phyloP scores from a whole-genome alignment of 2,888 invertebrate genomes.

The Drosophila percnosoma region DNA sequence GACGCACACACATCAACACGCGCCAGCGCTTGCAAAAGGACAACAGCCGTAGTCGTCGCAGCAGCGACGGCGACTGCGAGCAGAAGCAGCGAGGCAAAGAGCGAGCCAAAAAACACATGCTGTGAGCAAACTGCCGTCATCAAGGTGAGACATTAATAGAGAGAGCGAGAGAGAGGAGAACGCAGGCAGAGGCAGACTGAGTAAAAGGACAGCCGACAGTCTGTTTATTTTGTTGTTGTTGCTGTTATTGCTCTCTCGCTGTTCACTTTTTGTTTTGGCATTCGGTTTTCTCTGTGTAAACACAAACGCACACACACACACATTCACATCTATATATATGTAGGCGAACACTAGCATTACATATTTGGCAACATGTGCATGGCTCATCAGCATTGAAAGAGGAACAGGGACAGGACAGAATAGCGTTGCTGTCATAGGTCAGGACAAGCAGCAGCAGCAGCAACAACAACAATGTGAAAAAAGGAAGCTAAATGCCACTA shows the following conservation, averaged over 20 bases:
- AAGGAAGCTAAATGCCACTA: conserved; percentile 67
- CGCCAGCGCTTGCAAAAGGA: conserved; percentile 67
- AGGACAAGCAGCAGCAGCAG: conserved; percentile 50
- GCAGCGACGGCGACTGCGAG: conserved; percentile 29
- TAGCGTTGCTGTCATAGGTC: conserved; percentile 64
- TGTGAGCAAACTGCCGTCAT: conserved; percentile 42
- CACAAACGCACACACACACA: conserved; percentile 18
- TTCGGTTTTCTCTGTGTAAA: conserved; percentile 53
- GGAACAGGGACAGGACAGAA: conserved; percentile 28
- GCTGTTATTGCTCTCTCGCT: conserved; percentile 36
- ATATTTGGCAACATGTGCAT: conserved; percentile 71
- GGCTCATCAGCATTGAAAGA: conserved; percentile 22
- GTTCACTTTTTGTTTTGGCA: conserved; percentile 67
- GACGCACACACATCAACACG: conserved; percentile 63
- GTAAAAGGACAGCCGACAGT: conserved; percentile 26
- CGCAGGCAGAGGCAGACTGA: conserved; percentile 22
- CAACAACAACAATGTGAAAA: conserved; percentile 5
- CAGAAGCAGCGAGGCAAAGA: conserved; percentile 42
- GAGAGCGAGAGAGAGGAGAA: conserved; percentile 3
- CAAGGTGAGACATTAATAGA: conserved; percentile 55
- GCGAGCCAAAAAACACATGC: conserved; percentile 60
- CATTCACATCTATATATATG: not conserved
- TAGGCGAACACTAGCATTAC: conserved; percentile 8
- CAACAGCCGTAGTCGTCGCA: conserved; percentile 63
- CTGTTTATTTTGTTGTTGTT: conserved; percentile 26